Conservation (phyloP, 2,888 invertebrate species). For the Rotaria sp. region DNA sequence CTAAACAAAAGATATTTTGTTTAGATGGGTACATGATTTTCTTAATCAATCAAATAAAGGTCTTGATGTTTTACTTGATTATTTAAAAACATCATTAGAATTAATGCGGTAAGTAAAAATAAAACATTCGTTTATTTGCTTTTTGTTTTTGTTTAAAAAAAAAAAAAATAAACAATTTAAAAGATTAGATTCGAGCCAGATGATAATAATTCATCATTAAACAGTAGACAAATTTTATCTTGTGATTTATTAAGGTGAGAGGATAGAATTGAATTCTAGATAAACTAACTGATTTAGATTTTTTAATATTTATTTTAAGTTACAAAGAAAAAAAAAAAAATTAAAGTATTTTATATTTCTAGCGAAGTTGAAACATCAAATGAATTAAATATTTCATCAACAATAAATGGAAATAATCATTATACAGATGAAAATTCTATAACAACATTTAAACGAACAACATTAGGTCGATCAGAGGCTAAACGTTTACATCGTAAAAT, state of each 20-base stretch:
- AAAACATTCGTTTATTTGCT: no score
- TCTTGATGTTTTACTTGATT: conserved; percentile 89
- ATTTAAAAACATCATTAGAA: conserved; percentile 55
- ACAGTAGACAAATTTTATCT: neutral
- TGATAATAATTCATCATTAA: neutral
- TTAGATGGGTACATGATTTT: conserved; percentile 95
- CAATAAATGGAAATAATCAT: neutral
- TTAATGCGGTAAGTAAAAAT: conserved; percentile 32
- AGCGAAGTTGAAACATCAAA: neutral
- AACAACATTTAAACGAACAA: neutral
- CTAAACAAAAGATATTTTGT: conserved; percentile 46
- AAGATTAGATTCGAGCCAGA: no score
- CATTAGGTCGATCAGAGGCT: neutral
- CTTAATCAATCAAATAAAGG: conserved; percentile 90
- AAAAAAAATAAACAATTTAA: no score
- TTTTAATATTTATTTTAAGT: neutral
- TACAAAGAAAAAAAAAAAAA: neutral
- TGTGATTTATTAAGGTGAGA: no score
- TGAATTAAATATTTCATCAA: neutral
- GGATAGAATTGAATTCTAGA: no score
- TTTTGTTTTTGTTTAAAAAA: no score
- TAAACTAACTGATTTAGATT: neutral
- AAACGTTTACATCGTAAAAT: neutral
- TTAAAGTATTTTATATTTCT: neutral
- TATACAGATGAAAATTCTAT: neutral